Percentiles rank a stretch among this genome's conserved stretches.
These are phyloP conservation scores for Dinocampus coccinellae DNA, from an alignment of 2,888 invertebrate species.

Conservation along the genomic window DNA sequence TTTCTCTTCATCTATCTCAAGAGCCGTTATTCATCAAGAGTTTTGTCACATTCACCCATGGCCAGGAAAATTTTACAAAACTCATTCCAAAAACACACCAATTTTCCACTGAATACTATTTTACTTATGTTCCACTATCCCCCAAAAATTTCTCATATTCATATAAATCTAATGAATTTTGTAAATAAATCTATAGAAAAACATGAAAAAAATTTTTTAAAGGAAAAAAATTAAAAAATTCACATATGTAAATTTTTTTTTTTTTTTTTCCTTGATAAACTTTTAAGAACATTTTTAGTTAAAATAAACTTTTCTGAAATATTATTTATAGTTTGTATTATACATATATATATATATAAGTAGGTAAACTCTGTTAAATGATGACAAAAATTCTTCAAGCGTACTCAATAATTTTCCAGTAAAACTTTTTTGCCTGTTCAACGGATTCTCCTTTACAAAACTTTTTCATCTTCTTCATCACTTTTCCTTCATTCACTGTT, in stretches of 20 bases:
- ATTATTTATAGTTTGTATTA: background rate
- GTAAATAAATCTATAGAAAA: background rate
- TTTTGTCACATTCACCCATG: too few species aligned
- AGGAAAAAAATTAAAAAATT: too few species aligned
- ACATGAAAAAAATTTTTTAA: background rate
- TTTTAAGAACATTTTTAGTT: background rate
- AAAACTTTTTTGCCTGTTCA: conserved; percentile 13
- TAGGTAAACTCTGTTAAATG: background rate
- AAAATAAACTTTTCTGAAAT: background rate
- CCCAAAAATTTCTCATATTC: conserved; percentile 14
- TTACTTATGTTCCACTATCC: background rate
- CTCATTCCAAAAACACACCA: background rate
- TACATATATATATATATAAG: background rate
- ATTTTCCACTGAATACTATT: background rate
- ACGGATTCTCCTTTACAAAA: background rate
- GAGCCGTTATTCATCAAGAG: too few species aligned
- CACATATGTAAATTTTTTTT: too few species aligned
- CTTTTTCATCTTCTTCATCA: background rate
- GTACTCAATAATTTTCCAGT: conserved; percentile 38
- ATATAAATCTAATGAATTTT: background rate
- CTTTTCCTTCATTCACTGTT: background rate
- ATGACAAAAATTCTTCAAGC: conserved; percentile 9
- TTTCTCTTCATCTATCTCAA: too few species aligned
- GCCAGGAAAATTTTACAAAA: conserved; percentile 7
- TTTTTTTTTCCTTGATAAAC: background rate